Percentiles rank a stretch among this genome's conserved stretches.
Evolutionary conservation across 2,888 invertebrate species (phyloP).

Genomic region (Adineta ricciae): DNA sequence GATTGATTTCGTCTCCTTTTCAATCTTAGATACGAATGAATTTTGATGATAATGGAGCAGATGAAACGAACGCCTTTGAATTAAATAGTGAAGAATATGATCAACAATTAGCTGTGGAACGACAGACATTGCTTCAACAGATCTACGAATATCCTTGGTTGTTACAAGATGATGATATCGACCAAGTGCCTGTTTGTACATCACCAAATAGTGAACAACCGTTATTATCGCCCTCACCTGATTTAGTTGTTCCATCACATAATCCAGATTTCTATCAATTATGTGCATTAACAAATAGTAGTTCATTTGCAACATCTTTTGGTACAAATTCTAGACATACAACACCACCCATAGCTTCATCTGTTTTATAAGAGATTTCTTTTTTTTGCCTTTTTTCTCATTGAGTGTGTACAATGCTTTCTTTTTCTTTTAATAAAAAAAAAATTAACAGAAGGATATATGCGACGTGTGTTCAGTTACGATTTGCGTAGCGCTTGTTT

Average conservation of each 20-base stretch:
- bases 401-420: not conserved
- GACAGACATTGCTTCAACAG: constrained; percentile 10
- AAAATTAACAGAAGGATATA: not conserved
- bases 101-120: constrained; percentile 13
- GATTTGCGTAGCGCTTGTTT: not conserved
- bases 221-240: not conserved
- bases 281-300: constrained; percentile 17
- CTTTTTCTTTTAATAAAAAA: not conserved
- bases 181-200: not conserved
- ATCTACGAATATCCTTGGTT: constrained; percentile 18
- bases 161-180: not conserved
- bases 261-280: constrained; percentile 17
- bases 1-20: not conserved
- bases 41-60: not conserved
- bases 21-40: not conserved
- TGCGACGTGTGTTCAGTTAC: not conserved
- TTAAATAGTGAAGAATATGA: not conserved
- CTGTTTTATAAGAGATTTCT: not conserved
- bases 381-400: not conserved
- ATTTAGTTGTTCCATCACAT: not conserved
- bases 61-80: not conserved
- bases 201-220: not conserved
- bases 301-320: constrained; percentile 17
- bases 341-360: constrained; percentile 22
- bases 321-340: not conserved